Percentiles rank a stretch among this genome's conserved stretches.
Evolutionary conservation across 53 echinoderm and acorn worm species (phyloP).

Genomic region (Zoroaster sp.): DNA sequence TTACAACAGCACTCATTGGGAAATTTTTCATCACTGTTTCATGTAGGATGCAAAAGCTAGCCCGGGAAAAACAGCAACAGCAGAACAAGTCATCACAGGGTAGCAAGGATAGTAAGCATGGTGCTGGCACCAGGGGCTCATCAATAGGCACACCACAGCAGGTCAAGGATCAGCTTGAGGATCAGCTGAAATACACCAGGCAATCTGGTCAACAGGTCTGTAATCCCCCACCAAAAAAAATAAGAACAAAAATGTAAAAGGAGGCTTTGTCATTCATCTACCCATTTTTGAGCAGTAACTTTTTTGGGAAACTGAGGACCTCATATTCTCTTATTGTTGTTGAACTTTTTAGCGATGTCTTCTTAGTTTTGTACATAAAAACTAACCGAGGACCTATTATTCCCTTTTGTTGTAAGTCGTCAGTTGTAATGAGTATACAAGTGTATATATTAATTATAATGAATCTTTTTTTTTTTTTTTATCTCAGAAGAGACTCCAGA

Average conservation of each 20-base stretch:
- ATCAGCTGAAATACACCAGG: slow-evolving; percentile 70
- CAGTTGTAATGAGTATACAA: too few relatives aligned
- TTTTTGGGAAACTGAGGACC: too few relatives aligned
- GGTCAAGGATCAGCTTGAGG: slow-evolving; percentile 71
- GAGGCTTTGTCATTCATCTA: too few relatives aligned
- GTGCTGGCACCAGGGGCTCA: background rate
- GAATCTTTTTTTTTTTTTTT: background rate
- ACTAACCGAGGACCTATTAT: too few relatives aligned
- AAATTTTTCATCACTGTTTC: background rate
- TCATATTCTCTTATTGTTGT: too few relatives aligned
- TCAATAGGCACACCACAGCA: background rate
- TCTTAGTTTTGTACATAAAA: too few relatives aligned
- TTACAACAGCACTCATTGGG: too few relatives aligned
- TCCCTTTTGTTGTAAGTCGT: too few relatives aligned
- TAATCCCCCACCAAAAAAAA: background rate
- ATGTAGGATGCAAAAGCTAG: slow-evolving; percentile 30
- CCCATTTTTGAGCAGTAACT: too few relatives aligned
- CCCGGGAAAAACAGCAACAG: slow-evolving; percentile 47
- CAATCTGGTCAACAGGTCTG: slow-evolving; percentile 72
- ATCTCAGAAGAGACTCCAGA: slow-evolving; percentile 49
- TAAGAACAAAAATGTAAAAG: too few relatives aligned
- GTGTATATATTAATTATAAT: too few relatives aligned
- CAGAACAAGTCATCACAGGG: background rate
- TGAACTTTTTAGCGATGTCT: too few relatives aligned
- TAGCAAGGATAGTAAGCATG: slow-evolving; percentile 24